These are phyloP conservation scores for Lamprotornis superbus DNA, from an alignment of 2,113 vertebrate genomes.

Conservation along the genomic window DNA sequence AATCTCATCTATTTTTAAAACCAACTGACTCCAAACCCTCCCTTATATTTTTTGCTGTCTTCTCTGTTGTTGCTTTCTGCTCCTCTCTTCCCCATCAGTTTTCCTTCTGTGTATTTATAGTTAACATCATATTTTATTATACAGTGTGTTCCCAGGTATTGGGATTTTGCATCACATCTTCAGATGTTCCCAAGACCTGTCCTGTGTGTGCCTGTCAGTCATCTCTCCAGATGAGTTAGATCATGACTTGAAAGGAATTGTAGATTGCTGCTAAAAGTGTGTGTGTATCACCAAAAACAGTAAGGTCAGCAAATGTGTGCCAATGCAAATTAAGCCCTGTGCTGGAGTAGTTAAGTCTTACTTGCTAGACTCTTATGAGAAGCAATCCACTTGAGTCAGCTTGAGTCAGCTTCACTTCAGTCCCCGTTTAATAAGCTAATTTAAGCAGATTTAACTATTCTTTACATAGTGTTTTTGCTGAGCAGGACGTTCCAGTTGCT, in stretches of 20 bases:
- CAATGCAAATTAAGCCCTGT: background rate
- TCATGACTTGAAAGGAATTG: background rate
- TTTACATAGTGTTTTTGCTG: background rate
- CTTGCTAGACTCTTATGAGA: background rate
- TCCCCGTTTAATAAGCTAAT: background rate
- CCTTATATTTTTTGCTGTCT: background rate
- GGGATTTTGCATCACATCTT: background rate
- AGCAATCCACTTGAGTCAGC: background rate
- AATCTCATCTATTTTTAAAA: background rate
- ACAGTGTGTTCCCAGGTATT: background rate
- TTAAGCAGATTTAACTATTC: background rate
- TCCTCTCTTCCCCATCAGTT: background rate
- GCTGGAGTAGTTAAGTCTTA: background rate
- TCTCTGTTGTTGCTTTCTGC: background rate
- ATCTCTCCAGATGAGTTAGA: background rate
- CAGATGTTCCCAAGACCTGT: background rate
- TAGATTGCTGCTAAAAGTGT: background rate
- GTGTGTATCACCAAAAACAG: background rate
- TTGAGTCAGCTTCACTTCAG: background rate
- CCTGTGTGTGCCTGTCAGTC: background rate
- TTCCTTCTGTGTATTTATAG: background rate
- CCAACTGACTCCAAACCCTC: background rate
- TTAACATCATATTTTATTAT: background rate
- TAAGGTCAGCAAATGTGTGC: background rate
- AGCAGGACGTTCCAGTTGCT: fast-evolving